Evolutionary conservation across 2,113 vertebrate genomes (phyloP), one percentile per base, ranked within the genome.

Genomic region (Reinhardtius hippoglossoides): DNA sequence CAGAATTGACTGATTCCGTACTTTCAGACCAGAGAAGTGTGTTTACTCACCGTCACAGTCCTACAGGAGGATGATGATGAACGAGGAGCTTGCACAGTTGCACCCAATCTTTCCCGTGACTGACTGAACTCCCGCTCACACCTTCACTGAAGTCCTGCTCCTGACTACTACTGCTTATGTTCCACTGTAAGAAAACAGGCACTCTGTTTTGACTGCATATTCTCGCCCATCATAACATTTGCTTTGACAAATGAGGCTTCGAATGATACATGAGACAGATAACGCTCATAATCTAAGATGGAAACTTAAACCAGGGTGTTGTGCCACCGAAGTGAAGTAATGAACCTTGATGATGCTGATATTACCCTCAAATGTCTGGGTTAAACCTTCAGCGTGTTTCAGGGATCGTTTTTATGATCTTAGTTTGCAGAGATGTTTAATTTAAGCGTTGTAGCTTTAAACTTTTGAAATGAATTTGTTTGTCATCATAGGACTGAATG

Each of bases 211-310:
- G 78, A 84, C 70, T 73, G 70, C 56, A 76, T 65, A 71, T 71
- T 85, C 71, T 37, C 9, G 69, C 79, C 81, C 76, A 64, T 71
- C 74, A 85, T 77, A 83, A 88, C 85, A 81, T 86, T 79, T 67
- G 40, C 79, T 84, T 59, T 79, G 63, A 86, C 76, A 79, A 81
- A 73, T 37, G 55, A 40, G 76, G 78, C 75, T 67, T 71, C 40
- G 76, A 65, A 71, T 57, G 54, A 61, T 24, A 71, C 24, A 26
- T 44, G 26, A 61, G 61, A 66, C 52, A 7, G 71, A 57, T 9
- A 1, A 31, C 26, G 68, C 50, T 54, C 42, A 27, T 57, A 23
- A 72, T 84, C 26, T 75, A 59, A 65, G 16, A 57, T 23, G 15
- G 59, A 78, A 72, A 57, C 71, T n/a, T n/a, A n/a, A n/a, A n/a